phyloP scores from a whole-genome alignment of 2,113 vertebrate species.

The Labeo rohita region DNA sequence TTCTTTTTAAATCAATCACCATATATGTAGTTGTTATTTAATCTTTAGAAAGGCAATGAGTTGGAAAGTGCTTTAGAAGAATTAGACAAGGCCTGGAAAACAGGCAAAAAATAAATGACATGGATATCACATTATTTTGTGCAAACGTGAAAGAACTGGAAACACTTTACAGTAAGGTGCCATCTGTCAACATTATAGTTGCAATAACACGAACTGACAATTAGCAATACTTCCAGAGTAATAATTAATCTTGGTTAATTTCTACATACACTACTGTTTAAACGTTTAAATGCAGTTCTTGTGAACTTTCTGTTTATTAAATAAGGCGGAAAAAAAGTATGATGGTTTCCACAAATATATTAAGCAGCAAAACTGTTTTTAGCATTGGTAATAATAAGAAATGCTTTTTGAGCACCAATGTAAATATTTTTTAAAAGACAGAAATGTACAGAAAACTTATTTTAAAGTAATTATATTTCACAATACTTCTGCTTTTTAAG shows the following conservation, averaged over 20 bases:
- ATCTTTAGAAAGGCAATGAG: constrained; percentile 6
- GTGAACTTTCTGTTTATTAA: too few species aligned
- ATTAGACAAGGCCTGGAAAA: not conserved
- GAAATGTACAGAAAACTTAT: too few species aligned
- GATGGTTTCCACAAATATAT: not conserved
- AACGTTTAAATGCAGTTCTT: too few species aligned
- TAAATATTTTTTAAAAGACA: too few species aligned
- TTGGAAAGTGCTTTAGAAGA: constrained; percentile 9
- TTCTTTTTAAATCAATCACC: constrained; percentile 17
- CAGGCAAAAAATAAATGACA: not conserved
- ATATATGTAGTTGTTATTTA: not conserved
- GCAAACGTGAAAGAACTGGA: not conserved
- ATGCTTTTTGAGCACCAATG: too few species aligned
- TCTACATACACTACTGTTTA: too few species aligned
- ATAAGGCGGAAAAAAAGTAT: too few species aligned
- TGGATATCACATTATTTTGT: not conserved
- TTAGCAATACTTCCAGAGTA: not conserved
- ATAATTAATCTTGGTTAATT: not conserved
- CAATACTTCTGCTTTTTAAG: too few species aligned
- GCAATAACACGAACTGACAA: not conserved
- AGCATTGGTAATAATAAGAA: not conserved
- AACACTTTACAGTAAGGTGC: not conserved
- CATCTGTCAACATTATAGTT: not conserved
- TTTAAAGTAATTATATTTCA: too few species aligned
- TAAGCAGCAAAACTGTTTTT: not conserved